A percentile compares a stretch with the other conserved stretches of the same genome.
phyloP scores from a whole-genome alignment of 2,797 vertebrate genomes.

The Rhinogobio ventralis region DNA sequence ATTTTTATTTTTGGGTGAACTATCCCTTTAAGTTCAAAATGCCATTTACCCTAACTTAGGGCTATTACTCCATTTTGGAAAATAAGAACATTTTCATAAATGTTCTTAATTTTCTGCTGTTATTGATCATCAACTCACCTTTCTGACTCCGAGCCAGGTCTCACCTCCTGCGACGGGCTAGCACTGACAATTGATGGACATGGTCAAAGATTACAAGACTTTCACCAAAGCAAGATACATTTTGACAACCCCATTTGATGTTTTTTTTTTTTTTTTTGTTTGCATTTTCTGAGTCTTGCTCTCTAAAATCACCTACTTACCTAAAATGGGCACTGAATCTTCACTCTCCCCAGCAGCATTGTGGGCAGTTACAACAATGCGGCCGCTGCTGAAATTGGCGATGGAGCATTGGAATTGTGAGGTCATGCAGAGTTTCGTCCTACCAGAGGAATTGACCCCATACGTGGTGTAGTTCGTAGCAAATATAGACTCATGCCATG shows the following conservation, averaged over 20 bases:
- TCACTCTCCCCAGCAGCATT: conserved; percentile 77
- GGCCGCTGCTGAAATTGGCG: conserved; percentile 40
- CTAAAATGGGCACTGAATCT: conserved; percentile 33
- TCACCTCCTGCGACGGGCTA: conserved; percentile 18
- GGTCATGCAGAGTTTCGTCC: conserved; percentile 69
- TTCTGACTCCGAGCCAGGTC: not conserved
- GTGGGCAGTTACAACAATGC: conserved; percentile 72
- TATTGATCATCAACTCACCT: conserved; percentile 29
- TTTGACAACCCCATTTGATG: not conserved
- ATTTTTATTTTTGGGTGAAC: no score
- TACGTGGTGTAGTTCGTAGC: conserved; percentile 72
- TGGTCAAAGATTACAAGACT: not conserved
- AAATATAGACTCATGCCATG: conserved; percentile 71
- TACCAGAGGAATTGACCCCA: conserved; percentile 44
- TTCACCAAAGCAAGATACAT: not conserved
- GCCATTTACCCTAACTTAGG: no score
- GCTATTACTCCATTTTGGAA: not conserved
- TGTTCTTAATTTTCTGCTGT: not conserved
- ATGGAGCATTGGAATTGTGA: conserved; percentile 69
- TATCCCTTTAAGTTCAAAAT: not conserved
- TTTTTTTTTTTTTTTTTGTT: not conserved
- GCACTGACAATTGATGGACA: conserved; percentile 26
- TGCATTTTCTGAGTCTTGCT: not conserved
- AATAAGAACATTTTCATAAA: not conserved
- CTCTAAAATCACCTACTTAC: conserved; percentile 54